Evolutionary conservation across 2,888 invertebrate species (phyloP), one percentile per base, ranked within the genome.

Genomic region (Heliconius ethilla): DNA sequence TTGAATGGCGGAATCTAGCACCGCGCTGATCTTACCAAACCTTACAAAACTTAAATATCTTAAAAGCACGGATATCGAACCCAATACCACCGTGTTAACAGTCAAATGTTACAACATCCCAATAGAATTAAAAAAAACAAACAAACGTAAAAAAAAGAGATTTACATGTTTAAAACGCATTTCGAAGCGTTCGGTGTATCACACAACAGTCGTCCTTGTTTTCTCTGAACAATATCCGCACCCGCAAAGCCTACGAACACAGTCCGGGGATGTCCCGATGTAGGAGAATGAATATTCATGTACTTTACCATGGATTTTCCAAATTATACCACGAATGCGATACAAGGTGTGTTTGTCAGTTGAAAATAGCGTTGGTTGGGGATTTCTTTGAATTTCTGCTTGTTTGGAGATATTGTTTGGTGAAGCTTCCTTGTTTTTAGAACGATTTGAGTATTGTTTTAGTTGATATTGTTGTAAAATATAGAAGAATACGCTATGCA

Each of bases 251-350:
- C 72, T n/a, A 59, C 33, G 33, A 72, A n/a, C 70, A 72, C 55
- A 55, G 72, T n/a, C 59, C 25, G 55, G 33, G 59, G 33, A 72
- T 59, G 70, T 72, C 55, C 72, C 10, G 33, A n/a, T 33, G 70
- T 55, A 13, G 18, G 18, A 7, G 22, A 72, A 59, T 72, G 72
- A 72, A 72, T 72, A 72, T 72, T 72, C 72, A 72, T 72, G 72
- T 72, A 59, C 59, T 59, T 59, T 59, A 59, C 59, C 37, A 33
- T 59, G 72, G 59, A 72, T 72, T 59, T 72, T 59, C 33, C n/a
- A 72, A 33, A 59, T 72, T 59, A 72, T 72, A 72, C 59, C 29
- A 55, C 59, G 37, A 72, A 72, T 59, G 25, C 33, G 72, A 59
- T 72, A 72, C 51, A 59, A 37, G 69, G 69, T 69, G 40, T 15